Percentiles rank a stretch among this genome's conserved stretches.
phyloP scores from a whole-genome alignment of 1,140 invertebrate genomes.

The Cydia strobilella region DNA sequence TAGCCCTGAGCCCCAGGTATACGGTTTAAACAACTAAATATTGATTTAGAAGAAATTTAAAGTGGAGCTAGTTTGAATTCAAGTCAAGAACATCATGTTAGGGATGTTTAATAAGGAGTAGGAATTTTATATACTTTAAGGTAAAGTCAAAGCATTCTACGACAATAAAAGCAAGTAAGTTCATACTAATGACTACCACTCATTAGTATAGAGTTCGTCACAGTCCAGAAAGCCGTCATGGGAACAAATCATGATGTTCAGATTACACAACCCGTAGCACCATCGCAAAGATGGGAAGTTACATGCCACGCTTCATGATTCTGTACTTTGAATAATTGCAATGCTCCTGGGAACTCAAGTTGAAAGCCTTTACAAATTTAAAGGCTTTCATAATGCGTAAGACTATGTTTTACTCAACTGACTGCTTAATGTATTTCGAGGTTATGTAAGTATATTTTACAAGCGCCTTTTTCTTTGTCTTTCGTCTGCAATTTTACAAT shows the following conservation, averaged over 20 bases:
- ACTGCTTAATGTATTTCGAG: no score
- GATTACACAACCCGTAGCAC: conserved; percentile 49
- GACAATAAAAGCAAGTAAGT: conserved; percentile 37
- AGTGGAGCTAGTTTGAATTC: no score
- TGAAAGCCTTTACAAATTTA: conserved; percentile 11
- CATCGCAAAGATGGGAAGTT: conserved; percentile 26
- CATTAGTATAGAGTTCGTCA: conserved; percentile 51
- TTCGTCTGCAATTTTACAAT: not conserved
- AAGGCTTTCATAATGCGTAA: not conserved
- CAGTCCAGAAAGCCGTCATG: conserved; percentile 69
- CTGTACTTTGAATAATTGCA: conserved; percentile 34
- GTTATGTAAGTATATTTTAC: not conserved
- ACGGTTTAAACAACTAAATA: no score
- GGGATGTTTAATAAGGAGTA: not conserved
- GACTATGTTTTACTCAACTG: no score
- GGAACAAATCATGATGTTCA: conserved; percentile 56
- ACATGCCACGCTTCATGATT: conserved; percentile 51
- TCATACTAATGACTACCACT: conserved; percentile 36
- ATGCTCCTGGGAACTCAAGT: conserved; percentile 20
- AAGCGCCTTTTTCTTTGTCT: not conserved
- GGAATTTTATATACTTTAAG: not conserved
- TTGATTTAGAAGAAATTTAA: no score
- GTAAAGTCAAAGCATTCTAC: conserved; percentile 6
- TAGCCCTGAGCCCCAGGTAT: no score
- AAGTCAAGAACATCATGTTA: not conserved